phyloP scores from a whole-genome alignment of 2,888 invertebrate species.

The Stictocephala bisonia region DNA sequence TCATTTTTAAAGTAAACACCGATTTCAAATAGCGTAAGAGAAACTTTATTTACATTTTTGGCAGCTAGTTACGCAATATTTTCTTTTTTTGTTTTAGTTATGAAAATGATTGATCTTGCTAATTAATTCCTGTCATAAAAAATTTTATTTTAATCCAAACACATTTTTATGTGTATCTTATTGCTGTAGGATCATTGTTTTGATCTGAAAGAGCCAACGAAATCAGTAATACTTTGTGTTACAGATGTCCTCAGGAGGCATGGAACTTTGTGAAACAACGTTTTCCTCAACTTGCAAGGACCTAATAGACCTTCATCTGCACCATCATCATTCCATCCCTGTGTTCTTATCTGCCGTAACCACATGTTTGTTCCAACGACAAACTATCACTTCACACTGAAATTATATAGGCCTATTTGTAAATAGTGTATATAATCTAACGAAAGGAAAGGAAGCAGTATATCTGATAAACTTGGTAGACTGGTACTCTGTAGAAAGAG shows the following conservation, averaged over 20 bases:
- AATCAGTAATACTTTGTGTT: too few relatives aligned
- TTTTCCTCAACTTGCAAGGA: slow-evolving; percentile 80
- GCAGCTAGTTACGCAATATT: neutral
- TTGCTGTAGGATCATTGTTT: too few relatives aligned
- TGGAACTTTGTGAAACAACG: slow-evolving; percentile 86
- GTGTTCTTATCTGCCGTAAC: slow-evolving; percentile 89
- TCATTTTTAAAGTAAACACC: too few relatives aligned
- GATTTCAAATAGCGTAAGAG: too few relatives aligned
- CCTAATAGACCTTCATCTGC: slow-evolving; percentile 81
- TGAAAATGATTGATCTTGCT: neutral
- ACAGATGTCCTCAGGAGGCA: slow-evolving; percentile 76
- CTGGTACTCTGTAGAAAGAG: too few relatives aligned
- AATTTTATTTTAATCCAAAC: neutral
- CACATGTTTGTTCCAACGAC: slow-evolving; percentile 81
- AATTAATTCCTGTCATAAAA: neutral
- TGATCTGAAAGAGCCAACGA: too few relatives aligned
- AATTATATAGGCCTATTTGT: neutral
- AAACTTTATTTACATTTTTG: too few relatives aligned
- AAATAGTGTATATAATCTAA: neutral
- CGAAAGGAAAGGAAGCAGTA: neutral
- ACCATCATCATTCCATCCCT: slow-evolving; percentile 86
- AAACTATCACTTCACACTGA: slow-evolving; percentile 67
- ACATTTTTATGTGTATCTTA: slow-evolving; percentile 28
- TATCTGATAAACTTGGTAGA: too few relatives aligned
- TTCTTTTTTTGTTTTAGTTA: neutral